Base-by-base conservation (phyloP, 2,888 invertebrate species). In the Hypercompe scribonia region DNA sequence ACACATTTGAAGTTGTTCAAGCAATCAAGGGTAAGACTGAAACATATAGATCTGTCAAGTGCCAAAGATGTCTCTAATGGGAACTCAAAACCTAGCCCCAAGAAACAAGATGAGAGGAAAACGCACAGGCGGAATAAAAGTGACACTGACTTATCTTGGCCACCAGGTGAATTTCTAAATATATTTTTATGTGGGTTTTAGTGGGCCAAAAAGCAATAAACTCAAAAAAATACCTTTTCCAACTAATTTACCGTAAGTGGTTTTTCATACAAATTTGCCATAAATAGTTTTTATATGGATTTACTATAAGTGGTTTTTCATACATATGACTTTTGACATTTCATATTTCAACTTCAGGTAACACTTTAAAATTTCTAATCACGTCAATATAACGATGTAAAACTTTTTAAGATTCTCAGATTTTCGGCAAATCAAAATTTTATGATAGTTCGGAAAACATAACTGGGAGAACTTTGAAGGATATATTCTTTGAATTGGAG, bases 401-500 rank as follows among this genome's bases (percentile, higher is more conserved):
- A 5, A n/a, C n/a, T 68, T 58, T 92, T 90, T 66, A 88, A 94
- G 94, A 94, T 87, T 91, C 90, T 73, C 94, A 91, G 87, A 88
- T 89, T 76, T 95, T 87, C 83, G 96, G 96, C 1, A 97, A 97
- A 84, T 97, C 97, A 0, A 97, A 97, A 89, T 97, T 97, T 90
- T 97, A 97, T 86, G 94, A 92, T 50, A 95, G 95, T 78, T 89
- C 93, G 61, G 94, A 94, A 82, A 95, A 96, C 81, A 81, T 94
- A 70, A 90, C 81, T 77, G 91, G 92, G 24, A 93, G 90, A 77
- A 91, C 91, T 58, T 87, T 95, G 76, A 96, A 87, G 84, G 97
- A 97, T 85, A 96, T 97, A 89, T 99, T 99, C 93, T 99, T 99
- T 92, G 98, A 99, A 89, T 93, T 98, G 81, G 99, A 99, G 94